Conservation (phyloP, 1,140 invertebrate genomes). For the Leptinotarsa undecemlineata region DNA sequence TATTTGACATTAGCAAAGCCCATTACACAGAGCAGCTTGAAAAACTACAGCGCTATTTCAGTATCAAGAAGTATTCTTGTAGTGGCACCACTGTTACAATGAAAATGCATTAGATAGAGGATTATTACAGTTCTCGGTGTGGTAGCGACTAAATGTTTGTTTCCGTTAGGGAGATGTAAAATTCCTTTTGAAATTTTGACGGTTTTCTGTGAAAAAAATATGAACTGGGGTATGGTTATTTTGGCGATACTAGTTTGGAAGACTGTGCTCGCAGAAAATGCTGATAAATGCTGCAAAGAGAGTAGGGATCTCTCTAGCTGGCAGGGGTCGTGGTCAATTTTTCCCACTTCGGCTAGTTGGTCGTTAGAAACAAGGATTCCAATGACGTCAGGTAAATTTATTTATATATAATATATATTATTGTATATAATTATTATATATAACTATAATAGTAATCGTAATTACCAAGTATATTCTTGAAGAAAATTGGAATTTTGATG, state of each 20-base stretch:
- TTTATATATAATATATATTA: no score
- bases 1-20: constrained; percentile 46
- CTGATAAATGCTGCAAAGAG: constrained; percentile 26
- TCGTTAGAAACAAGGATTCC: constrained; percentile 39
- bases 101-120: constrained; percentile 26
- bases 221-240: constrained; percentile 29
- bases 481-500: no score
- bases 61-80: constrained; percentile 17
- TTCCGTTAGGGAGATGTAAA: constrained; percentile 10
- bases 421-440: no score
- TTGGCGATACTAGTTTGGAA: constrained; percentile 24
- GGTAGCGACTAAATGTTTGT: constrained; percentile 1
- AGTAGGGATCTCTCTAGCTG: constrained; percentile 26
- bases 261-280: constrained; percentile 14
- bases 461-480: no score
- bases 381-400: constrained; percentile 29
- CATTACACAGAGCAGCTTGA: constrained; percentile 12
- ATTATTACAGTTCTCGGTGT: constrained; percentile 10
- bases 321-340: constrained; percentile 36
- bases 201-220: constrained; percentile 27
- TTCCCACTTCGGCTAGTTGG: constrained; percentile 41
- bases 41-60: constrained; percentile 10
- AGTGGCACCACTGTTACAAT: constrained; percentile 30
- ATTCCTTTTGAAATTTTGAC: background rate
- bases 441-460: no score